phyloP scores from a whole-genome alignment of 2,888 invertebrate genomes.

The Euplagia quadripunctaria region DNA sequence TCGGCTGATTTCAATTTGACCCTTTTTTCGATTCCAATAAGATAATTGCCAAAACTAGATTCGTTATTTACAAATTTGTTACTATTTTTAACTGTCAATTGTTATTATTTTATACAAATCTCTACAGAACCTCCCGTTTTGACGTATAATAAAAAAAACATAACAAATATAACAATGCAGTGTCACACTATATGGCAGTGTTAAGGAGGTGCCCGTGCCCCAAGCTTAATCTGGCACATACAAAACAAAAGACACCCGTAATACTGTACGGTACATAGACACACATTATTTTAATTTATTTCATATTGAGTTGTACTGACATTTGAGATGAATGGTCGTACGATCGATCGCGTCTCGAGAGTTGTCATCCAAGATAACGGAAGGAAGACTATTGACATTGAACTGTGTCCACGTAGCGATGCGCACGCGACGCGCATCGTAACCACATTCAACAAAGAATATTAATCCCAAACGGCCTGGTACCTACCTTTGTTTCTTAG shows the following conservation, averaged over 20 bases:
- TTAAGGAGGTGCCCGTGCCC: background rate
- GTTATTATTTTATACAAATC: too few relatives aligned
- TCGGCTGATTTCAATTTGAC: too few relatives aligned
- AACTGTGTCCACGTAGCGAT: conserved; percentile 55
- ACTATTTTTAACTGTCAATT: too few relatives aligned
- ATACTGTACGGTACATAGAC: conserved; percentile 33
- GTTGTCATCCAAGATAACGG: conserved; percentile 69
- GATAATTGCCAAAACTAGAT: too few relatives aligned
- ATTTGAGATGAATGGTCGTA: conserved; percentile 61
- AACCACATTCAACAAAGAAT: conserved; percentile 54
- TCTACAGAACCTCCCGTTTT: too few relatives aligned
- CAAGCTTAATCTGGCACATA: background rate
- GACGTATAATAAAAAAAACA: background rate
- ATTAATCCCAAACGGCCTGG: conserved; percentile 7
- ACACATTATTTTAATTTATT: conserved; percentile 47
- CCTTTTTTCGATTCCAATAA: too few relatives aligned
- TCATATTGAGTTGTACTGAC: conserved; percentile 61
- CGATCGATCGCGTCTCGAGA: conserved; percentile 36
- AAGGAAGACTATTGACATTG: conserved; percentile 74
- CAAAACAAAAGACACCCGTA: conserved; percentile 13
- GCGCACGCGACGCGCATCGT: conserved; percentile 58
- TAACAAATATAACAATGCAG: background rate
- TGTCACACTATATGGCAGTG: too few relatives aligned
- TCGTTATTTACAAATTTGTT: too few relatives aligned
- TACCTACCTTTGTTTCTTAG: conserved; percentile 32